These are phyloP conservation scores for Tragulus kanchil DNA, from an alignment of 2,113 vertebrate species.

Conservation along the genomic window DNA sequence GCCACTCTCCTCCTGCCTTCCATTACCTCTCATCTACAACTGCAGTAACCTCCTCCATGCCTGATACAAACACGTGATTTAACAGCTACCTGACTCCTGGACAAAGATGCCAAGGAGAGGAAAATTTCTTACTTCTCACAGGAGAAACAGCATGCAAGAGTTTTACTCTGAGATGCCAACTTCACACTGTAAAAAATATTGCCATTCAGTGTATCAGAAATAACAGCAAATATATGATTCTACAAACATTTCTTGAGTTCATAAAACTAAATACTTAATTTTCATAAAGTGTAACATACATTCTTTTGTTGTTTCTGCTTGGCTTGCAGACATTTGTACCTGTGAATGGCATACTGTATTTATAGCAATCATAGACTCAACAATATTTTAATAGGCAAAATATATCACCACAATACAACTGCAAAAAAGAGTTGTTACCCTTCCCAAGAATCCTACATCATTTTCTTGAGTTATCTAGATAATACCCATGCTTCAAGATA, in stretches of 20 bases:
- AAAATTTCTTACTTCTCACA: neutral
- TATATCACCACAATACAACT: neutral
- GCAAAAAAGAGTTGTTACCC: neutral
- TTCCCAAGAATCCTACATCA: neutral
- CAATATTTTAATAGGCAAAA: constrained; percentile 14
- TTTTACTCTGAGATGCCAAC: constrained; percentile 19
- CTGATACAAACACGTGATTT: neutral
- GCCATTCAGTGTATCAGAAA: neutral
- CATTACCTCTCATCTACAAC: neutral
- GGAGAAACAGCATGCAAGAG: neutral
- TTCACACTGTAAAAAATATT: constrained; percentile 23
- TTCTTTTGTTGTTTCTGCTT: neutral
- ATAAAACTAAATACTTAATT: constrained; percentile 23
- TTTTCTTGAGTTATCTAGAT: neutral
- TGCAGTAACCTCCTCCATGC: neutral
- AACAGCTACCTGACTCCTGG: neutral
- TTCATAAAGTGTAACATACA: neutral
- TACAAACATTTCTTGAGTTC: neutral
- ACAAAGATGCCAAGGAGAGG: neutral
- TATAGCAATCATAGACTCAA: neutral
- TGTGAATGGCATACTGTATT: neutral
- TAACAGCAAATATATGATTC: constrained; percentile 28
- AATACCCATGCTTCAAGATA: neutral
- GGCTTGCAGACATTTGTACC: neutral
- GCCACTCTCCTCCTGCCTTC: neutral